phyloP scores from a whole-genome alignment of 2,888 invertebrate species.

The Carpatolechia fugitivella region DNA sequence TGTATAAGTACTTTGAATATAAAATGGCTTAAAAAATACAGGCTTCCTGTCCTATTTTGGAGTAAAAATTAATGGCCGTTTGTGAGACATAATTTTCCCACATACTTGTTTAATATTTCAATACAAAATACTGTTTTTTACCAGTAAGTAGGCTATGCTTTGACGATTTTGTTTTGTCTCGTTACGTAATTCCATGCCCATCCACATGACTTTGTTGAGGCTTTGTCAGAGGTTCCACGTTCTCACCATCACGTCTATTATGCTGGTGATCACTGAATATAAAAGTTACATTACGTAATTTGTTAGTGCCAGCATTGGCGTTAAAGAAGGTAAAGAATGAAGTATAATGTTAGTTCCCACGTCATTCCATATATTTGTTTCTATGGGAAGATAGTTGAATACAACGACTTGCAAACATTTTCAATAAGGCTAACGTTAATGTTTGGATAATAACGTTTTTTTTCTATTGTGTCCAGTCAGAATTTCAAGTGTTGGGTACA shows the following conservation, averaged over 20 bases:
- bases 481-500: too few relatives aligned
- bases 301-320: slow-evolving; percentile 3
- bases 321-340: slow-evolving; percentile 1
- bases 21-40: too few relatives aligned
- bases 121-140: too few relatives aligned
- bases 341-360: slow-evolving; percentile 1
- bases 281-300: slow-evolving; percentile 14
- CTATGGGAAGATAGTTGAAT: not conserved
- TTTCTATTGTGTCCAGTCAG: too few relatives aligned
- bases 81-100: too few relatives aligned
- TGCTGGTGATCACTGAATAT: slow-evolving; percentile 11
- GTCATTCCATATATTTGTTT: not conserved
- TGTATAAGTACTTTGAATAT: too few relatives aligned
- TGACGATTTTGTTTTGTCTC: slow-evolving; percentile 35
- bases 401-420: not conserved
- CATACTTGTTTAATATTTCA: too few relatives aligned
- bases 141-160: too few relatives aligned
- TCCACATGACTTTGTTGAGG: slow-evolving; percentile 29
- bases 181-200: slow-evolving; percentile 36
- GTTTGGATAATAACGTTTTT: too few relatives aligned
- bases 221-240: slow-evolving; percentile 28
- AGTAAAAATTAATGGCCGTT: too few relatives aligned
- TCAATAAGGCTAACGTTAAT: too few relatives aligned
- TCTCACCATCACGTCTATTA: slow-evolving; percentile 16
- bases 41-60: too few relatives aligned